Conservation (phyloP, 2,113 vertebrate species). For the Macroglossus sobrinus region DNA sequence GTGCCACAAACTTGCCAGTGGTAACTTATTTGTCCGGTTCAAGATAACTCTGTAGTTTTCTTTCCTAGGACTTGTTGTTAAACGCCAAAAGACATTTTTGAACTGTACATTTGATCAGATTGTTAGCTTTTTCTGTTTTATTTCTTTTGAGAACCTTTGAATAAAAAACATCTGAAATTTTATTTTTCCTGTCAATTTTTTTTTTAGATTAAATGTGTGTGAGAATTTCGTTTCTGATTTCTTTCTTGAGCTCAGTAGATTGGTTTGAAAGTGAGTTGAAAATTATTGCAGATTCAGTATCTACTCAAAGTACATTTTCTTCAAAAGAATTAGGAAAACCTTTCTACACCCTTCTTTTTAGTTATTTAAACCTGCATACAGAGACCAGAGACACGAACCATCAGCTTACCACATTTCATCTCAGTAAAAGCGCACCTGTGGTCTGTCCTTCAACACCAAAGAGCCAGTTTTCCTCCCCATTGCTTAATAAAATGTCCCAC, state of each 20-base stretch:
- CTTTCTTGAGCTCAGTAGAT: neutral
- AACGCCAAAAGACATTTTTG: conserved; percentile 95
- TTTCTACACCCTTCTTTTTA: neutral
- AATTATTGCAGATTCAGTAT: neutral
- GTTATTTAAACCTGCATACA: neutral
- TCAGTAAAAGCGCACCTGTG: neutral
- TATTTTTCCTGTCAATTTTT: conserved; percentile 54
- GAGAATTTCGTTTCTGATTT: conserved; percentile 15
- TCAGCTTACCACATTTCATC: neutral
- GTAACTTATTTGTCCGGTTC: conserved; percentile 96
- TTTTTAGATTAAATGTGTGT: neutral
- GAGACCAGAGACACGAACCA: neutral
- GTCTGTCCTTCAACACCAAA: neutral
- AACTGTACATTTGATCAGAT: conserved; percentile 94
- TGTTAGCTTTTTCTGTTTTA: conserved; percentile 96
- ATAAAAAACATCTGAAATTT: conserved; percentile 90
- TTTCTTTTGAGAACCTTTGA: conserved; percentile 96
- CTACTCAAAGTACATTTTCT: neutral
- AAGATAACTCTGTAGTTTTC: conserved; percentile 94
- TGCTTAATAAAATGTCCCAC: neutral
- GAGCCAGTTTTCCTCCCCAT: neutral
- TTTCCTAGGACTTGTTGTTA: conserved; percentile 94
- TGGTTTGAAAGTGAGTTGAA: neutral
- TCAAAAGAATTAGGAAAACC: neutral
- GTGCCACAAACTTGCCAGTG: conserved; percentile 97